Base-by-base conservation (phyloP, 2,113 vertebrate species). In the Gorsachius goisagi region DNA sequence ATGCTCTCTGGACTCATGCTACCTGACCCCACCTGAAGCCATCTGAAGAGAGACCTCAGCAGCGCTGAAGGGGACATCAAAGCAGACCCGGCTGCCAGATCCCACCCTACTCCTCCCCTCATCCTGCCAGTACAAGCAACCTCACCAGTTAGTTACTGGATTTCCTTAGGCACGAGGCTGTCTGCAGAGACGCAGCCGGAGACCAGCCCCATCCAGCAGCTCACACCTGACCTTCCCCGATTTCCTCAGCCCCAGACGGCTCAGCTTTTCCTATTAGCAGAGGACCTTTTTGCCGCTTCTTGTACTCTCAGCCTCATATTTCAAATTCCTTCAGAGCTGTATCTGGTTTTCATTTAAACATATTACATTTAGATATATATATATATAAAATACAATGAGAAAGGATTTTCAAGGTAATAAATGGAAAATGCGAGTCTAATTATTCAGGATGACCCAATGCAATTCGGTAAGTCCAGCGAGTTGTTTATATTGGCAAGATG, bases 331-430 rank as follows among this genome's bases (percentile, higher is more conserved):
- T 90, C 2, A 0, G 62, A 94, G 90, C 64, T 33, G 88, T 91
- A 85, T 97, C 97, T 97, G 97, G 96, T 97, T 97, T 97, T 97
- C 96, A 97, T 97, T 97, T 95, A 85, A 94, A 89, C 75, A 84
- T 91, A 96, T 82, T 96, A 84, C 93, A 77, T 92, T 85, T 62
- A 76, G 49, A 81, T 12, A 91, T 4, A 45, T 45, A 82, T 15
- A 45, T 45, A 83, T 26, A 75, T 47, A 52, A 49, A 94, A 90
- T 91, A 94, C 85, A 95, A 91, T 37, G 83, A 88, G 95, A 93
- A 94, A 96, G 95, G 91, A 88, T 97, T 97, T 97, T 97, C 94
- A 71, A 97, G 94, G 92, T 97, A 97, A 96, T 97, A 96, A 97
- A 95, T 94, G 75, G 88, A 95, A 94, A 95, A 94, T 90, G 88